Conservation (phyloP, 2,797 vertebrate genomes). For the Menidia menidia region DNA sequence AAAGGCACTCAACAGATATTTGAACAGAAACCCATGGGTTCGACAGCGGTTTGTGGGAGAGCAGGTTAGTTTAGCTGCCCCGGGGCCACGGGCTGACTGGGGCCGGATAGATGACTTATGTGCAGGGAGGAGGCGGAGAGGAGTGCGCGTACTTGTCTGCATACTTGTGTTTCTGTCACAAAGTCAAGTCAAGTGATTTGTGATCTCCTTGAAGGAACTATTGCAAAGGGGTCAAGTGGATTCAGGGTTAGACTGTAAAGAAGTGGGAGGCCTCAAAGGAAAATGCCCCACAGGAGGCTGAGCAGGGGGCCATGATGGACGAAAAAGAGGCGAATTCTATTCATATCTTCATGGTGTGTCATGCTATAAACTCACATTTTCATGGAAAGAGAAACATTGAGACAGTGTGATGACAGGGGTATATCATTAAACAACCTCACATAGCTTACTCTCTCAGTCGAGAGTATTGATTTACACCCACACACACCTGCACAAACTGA, state of each 20-base stretch:
- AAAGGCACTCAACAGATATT: slow-evolving; percentile 6
- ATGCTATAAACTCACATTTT: slow-evolving; percentile 13
- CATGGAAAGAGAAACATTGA: slow-evolving; percentile 18
- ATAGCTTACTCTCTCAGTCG: slow-evolving; percentile 26
- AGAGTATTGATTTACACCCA: slow-evolving; percentile 54
- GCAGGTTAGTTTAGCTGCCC: slow-evolving; percentile 53
- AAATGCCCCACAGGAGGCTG: slow-evolving; percentile 34
- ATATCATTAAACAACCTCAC: neutral
- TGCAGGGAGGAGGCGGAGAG: slow-evolving; percentile 38
- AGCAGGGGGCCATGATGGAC: slow-evolving; percentile 17
- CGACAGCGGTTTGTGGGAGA: slow-evolving; percentile 21
- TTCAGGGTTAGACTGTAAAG: slow-evolving; percentile 48
- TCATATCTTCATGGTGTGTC: slow-evolving; percentile 1
- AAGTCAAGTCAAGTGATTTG: slow-evolving; percentile 66
- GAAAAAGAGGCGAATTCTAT: slow-evolving; percentile 14
- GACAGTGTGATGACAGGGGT: slow-evolving; percentile 42
- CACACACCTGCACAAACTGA: slow-evolving; percentile 39
- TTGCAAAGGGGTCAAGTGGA: slow-evolving; percentile 50
- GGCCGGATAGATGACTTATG: slow-evolving; percentile 59
- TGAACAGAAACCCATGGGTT: slow-evolving; percentile 17
- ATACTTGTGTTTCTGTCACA: slow-evolving; percentile 59
- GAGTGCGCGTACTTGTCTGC: slow-evolving; percentile 52
- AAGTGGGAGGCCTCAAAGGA: slow-evolving; percentile 15
- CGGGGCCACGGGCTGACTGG: slow-evolving; percentile 36
- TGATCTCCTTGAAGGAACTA: slow-evolving; percentile 58